Base-by-base conservation (phyloP, 2,888 invertebrate genomes). In the Nemapogon koenigi region DNA sequence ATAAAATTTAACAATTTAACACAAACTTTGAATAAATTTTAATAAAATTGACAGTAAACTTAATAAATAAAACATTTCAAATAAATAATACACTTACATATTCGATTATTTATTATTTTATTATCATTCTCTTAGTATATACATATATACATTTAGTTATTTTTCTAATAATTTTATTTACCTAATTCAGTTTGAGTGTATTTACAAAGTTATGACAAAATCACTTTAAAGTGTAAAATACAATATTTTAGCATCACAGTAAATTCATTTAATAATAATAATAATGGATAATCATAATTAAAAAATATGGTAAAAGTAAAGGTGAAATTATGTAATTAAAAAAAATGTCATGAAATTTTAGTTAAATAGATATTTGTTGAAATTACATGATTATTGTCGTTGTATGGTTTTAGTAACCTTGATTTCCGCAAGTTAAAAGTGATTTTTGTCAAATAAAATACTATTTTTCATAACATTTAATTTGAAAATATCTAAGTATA, bases 201-300 rank as follows among this genome's bases (percentile, higher is more conserved):
- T 36, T 30, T 40, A 40, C 40, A 33, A n/a, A 19, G 33, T 19
- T 33, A 33, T 33, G 33, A 33, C 17, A 33, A 33, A 16, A 33
- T 33, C 33, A 33, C 33, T 33, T 33, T 19, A 17, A 17, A 33
- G 19, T 33, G 19, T 11, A 33, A 16, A 16, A 15, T 15, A 31
- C 31, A 31, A 33, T 33, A 26, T 15, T 59, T 63, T 71, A 75
- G 69, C 72, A 76, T 76, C 76, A 76, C 76, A 76, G 76, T 73
- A 69, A 67, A 69, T 72, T 71, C 60, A 60, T 63, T 42, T 17
- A 27, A 41, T 41, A 41, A 42, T 45, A 42, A 33, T 33, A 33
- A 14, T 33, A 19, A 19, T 11, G 19, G 3, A 33, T 16, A 33
- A 16, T 16, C 16, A 22, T 22, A 22, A 7, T 22, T 22, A 22